These are phyloP conservation scores for Lemur catta DNA, from an alignment of 2,797 vertebrate species.

Conservation along the genomic window DNA sequence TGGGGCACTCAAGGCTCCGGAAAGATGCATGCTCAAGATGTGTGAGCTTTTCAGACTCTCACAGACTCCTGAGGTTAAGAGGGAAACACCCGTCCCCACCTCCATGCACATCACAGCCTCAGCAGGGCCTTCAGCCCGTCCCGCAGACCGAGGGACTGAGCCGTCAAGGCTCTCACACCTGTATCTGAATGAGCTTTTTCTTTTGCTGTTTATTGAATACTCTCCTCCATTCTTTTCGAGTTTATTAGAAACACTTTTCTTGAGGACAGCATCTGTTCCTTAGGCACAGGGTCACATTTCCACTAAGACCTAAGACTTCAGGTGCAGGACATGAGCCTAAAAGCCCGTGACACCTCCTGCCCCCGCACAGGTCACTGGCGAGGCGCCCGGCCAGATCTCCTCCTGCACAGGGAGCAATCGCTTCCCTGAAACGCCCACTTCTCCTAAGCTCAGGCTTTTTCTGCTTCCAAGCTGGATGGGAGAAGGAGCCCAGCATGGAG, in stretches of 20 bases:
- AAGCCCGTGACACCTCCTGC: neutral
- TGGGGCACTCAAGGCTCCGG: too few relatives aligned
- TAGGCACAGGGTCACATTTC: neutral
- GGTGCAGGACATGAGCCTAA: neutral
- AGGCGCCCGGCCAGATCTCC: too few relatives aligned
- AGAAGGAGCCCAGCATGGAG: neutral
- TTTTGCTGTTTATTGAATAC: neutral
- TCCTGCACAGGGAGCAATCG: rapidly evolving
- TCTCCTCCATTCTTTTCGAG: neutral
- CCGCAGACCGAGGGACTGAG: neutral
- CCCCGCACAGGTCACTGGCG: neutral
- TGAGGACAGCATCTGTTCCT: neutral
- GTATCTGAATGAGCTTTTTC: neutral
- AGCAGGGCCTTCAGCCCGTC: rapidly evolving
- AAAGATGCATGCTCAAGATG: neutral
- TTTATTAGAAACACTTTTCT: neutral
- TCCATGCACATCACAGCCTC: neutral
- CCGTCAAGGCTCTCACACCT: rapidly evolving
- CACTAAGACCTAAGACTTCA: neutral
- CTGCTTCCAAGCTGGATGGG: neutral
- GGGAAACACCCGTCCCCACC: neutral
- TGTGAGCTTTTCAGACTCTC: neutral
- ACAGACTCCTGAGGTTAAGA: neutral
- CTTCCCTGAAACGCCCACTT: neutral
- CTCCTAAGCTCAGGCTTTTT: neutral